phyloP scores from a whole-genome alignment of 2,113 vertebrate species.

The Rana temporaria region DNA sequence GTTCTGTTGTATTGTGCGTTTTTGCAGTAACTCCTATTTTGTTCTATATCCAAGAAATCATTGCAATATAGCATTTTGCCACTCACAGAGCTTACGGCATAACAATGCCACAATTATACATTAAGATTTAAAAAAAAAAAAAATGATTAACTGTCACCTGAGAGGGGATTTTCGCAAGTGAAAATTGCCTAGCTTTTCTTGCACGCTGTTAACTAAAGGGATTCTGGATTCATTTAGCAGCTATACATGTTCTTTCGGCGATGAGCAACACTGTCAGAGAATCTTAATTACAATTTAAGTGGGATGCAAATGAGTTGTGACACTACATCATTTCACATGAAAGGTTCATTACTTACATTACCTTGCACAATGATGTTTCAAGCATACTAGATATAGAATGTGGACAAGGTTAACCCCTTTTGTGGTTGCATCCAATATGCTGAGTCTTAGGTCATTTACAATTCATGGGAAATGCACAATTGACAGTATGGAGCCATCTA shows the following conservation, averaged over 20 bases:
- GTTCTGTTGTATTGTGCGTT: not conserved
- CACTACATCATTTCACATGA: slow-evolving; percentile 83
- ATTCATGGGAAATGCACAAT: too few species aligned
- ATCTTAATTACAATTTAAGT: slow-evolving; percentile 85
- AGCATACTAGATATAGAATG: slow-evolving; percentile 45
- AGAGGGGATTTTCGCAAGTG: slow-evolving; percentile 70
- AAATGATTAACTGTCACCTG: slow-evolving; percentile 59
- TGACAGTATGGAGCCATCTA: too few species aligned
- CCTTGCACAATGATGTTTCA: slow-evolving; percentile 65
- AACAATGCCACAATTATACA: slow-evolving; percentile 45
- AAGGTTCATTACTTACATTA: slow-evolving; percentile 83
- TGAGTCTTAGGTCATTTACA: not conserved
- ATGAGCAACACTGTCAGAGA: slow-evolving; percentile 79
- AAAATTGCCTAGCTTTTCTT: slow-evolving; percentile 73
- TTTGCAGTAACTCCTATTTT: slow-evolving; percentile 17
- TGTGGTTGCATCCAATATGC: not conserved
- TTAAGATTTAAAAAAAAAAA: slow-evolving; percentile 36
- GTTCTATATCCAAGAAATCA: not conserved
- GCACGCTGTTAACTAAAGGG: slow-evolving; percentile 71
- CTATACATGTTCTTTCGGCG: slow-evolving; percentile 78
- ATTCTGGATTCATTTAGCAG: slow-evolving; percentile 80
- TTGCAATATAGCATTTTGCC: slow-evolving; percentile 34
- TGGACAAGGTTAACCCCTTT: slow-evolving; percentile 42
- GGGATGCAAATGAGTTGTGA: slow-evolving; percentile 85
- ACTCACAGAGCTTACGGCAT: slow-evolving; percentile 29